phyloP scores from a whole-genome alignment of 1,140 invertebrate genomes.

The Lordiphosa clarofinis region DNA sequence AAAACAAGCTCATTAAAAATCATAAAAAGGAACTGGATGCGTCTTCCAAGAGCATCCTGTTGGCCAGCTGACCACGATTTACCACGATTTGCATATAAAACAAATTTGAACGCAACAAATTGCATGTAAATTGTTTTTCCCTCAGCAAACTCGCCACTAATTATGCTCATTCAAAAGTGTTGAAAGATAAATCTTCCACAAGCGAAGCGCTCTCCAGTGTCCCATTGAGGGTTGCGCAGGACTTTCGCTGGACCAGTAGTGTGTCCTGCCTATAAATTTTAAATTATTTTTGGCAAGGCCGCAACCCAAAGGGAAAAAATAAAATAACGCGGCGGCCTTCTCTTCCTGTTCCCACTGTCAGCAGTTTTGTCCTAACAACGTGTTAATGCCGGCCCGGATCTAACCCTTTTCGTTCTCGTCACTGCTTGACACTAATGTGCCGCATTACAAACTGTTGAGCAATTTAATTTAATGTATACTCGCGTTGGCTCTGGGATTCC shows the following conservation, averaged over 20 bases:
- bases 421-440: constrained; percentile 76
- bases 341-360: constrained; percentile 25
- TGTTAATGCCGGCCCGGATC: constrained; percentile 64
- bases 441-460: constrained; percentile 79
- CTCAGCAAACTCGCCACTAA: constrained; percentile 63
- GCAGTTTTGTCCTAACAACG: constrained; percentile 61
- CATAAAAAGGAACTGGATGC: constrained; percentile 49
- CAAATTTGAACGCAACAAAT: constrained; percentile 76
- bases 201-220: constrained; percentile 16
- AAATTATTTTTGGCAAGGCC: constrained; percentile 57
- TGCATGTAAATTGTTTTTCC: constrained; percentile 73
- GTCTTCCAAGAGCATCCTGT: constrained; percentile 28
- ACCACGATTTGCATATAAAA: constrained; percentile 72
- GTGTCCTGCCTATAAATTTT: constrained; percentile 67
- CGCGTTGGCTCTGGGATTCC: constrained; percentile 21
- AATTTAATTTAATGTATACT: constrained; percentile 77
- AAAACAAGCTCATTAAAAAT: constrained; percentile 66
- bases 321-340: constrained; percentile 7
- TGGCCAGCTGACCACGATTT: constrained; percentile 55
- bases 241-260: constrained; percentile 51
- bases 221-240: constrained; percentile 34
- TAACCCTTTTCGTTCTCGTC: constrained; percentile 63
- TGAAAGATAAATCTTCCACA: constrained; percentile 64
- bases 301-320: constrained; percentile 14
- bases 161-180: constrained; percentile 74